Evolutionary conservation across 2,113 vertebrate genomes (phyloP), one percentile per base, ranked within the genome.

Genomic region (Neolamprologus caudopunctatus): DNA sequence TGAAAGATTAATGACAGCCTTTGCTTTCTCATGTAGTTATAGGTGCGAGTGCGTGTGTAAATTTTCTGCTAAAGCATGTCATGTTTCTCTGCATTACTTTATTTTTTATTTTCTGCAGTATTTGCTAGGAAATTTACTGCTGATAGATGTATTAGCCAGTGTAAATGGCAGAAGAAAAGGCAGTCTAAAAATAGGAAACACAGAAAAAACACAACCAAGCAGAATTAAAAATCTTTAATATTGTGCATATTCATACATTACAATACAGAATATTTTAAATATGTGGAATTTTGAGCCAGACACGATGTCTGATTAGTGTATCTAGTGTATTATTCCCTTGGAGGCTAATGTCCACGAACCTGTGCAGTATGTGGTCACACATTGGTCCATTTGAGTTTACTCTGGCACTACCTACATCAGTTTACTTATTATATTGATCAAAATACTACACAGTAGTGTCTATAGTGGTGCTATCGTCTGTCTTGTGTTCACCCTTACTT

Each of bases 1-100:
- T 90, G 73, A 92, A 90, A 91, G 87, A 88, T 90, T 90, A 89
- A 90, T 87, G 81, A 82, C 16, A 3, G 7, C 50, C 40, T 75
- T 84, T 3, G 7, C 81, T 84, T 82, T 75, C 37, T 71, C 40
- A 51, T 78, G 37, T 73, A 88, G 28, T 73, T 66, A 33, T 8
- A 17, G 45, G 19, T 86, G n/a, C 21, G 26, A 45, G 33, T 84
- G 24, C 4, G 10, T 61, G 40, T 58, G n/a, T 6, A 9, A 28
- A 42, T 40, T 11, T 26, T 42, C 50, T 51, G 73, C 45, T 78
- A 78, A 51, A 33, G 45, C 45, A 78, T 78, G 26, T 31, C 45
- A 13, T 78, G 45, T 31, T 31, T 78, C 26, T 33, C 17, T 31
- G 26, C 73, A 33, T 78, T n/a, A n/a, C 73, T 12, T 78, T n/a